Evolutionary conservation across 2,113 vertebrate genomes (phyloP).

Genomic region (Nycticebus coucang): DNA sequence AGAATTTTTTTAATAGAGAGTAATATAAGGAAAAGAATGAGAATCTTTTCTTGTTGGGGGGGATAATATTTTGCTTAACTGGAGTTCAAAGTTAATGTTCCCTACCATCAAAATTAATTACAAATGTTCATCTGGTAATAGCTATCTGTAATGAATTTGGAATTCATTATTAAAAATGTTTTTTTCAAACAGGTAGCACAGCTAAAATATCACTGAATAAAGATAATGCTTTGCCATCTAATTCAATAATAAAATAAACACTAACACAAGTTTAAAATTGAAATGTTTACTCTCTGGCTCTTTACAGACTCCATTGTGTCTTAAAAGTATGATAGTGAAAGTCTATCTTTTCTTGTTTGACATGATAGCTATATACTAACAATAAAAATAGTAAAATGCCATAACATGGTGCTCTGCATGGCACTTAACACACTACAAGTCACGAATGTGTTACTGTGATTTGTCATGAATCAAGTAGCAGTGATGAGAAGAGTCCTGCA

Average conservation of each 20-base stretch:
- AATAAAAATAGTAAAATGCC: not conserved
- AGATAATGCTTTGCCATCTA: not conserved
- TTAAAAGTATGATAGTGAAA: constrained; percentile 10
- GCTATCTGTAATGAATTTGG: constrained; percentile 8
- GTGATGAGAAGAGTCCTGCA: not conserved
- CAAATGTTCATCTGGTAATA: constrained; percentile 10
- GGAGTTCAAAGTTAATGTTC: constrained; percentile 18
- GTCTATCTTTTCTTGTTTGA: constrained; percentile 25
- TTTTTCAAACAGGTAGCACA: constrained; percentile 10
- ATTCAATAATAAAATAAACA: constrained; percentile 6
- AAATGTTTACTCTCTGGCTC: not conserved
- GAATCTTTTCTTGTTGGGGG: not conserved
- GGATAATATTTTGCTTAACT: not conserved
- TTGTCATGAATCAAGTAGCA: not conserved
- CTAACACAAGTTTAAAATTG: not conserved
- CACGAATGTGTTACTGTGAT: not conserved
- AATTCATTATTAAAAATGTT: constrained; percentile 13
- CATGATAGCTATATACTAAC: not conserved
- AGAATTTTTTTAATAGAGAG: not conserved
- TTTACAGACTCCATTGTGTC: not conserved
- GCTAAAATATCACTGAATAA: not conserved
- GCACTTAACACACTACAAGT: not conserved
- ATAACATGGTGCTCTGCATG: not conserved
- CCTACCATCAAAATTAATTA: not conserved
- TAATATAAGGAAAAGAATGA: not conserved